Evolutionary conservation across 1,140 invertebrate species (phyloP).

Genomic region (Eciton burchellii): DNA sequence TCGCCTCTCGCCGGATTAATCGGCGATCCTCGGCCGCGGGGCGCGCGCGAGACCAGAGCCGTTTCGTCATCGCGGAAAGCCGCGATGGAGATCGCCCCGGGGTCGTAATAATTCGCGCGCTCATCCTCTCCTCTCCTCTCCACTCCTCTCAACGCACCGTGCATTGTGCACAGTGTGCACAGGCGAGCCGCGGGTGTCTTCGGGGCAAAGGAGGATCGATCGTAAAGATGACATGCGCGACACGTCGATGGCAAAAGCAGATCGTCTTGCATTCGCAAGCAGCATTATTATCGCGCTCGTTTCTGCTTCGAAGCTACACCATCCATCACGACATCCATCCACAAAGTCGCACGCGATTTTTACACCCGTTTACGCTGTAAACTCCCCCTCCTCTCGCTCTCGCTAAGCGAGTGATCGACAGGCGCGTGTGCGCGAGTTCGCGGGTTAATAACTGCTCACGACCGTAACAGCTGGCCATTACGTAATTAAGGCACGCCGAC

Average conservation of each 20-base stretch:
- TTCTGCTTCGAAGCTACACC: no score
- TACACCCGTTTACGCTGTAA: no score
- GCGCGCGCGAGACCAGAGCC: constrained; percentile 14
- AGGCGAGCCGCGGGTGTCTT: not conserved
- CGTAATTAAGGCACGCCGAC: constrained; percentile 23
- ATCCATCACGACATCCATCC: no score
- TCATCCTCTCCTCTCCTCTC: not conserved
- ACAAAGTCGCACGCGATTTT: no score
- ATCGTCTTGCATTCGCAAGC: no score
- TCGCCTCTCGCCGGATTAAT: constrained; percentile 44
- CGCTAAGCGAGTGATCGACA: constrained; percentile 22
- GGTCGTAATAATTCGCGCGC: not conserved
- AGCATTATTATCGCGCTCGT: no score
- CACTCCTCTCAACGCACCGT: no score
- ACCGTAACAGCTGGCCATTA: constrained; percentile 24
- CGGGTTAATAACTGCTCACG: constrained; percentile 30
- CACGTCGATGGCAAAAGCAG: no score
- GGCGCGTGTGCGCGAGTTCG: constrained; percentile 6
- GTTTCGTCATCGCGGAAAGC: constrained; percentile 18
- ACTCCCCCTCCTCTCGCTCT: no score
- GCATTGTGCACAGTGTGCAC: not conserved
- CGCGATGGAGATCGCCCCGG: constrained; percentile 20
- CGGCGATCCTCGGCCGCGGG: constrained; percentile 34
- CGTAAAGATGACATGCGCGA: no score
- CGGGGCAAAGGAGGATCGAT: no score